Conservation (phyloP, 2,888 invertebrate species). For the Priocnemis perturbator region DNA sequence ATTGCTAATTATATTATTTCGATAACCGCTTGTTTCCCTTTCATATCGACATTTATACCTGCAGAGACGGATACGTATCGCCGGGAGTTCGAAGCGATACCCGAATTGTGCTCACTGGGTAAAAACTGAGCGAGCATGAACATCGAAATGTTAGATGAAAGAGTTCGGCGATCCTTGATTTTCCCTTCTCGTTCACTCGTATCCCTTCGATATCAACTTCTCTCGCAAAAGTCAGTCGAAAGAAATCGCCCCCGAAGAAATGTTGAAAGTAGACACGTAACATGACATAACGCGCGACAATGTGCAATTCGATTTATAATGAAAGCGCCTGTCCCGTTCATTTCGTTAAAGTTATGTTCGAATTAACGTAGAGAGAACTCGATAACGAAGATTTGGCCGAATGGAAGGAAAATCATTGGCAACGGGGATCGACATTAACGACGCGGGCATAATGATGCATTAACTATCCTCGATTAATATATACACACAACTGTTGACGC, state of each 20-base stretch:
- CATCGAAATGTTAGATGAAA: too few relatives aligned
- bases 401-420: too few relatives aligned
- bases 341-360: too few relatives aligned
- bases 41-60: slow-evolving; percentile 46
- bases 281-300: too few relatives aligned
- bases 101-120: slow-evolving; percentile 7
- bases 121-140: too few relatives aligned
- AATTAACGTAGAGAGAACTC: background rate
- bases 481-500: slow-evolving; percentile 14
- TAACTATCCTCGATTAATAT: slow-evolving; percentile 8
- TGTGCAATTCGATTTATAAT: too few relatives aligned
- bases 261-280: too few relatives aligned
- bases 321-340: too few relatives aligned
- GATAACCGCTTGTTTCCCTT: slow-evolving; percentile 9
- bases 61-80: slow-evolving; percentile 32
- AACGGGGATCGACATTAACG: too few relatives aligned
- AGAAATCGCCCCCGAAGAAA: too few relatives aligned
- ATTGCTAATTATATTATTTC: slow-evolving; percentile 60
- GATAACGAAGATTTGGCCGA: background rate
- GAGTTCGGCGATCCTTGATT: background rate
- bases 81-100: slow-evolving; percentile 11
- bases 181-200: background rate
- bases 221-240: too few relatives aligned
- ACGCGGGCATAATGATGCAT: too few relatives aligned
- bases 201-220: background rate